Percentiles rank a stretch among this genome's conserved stretches.
Conservation (phyloP, 2,113 vertebrate species). For the Paratilapia polleni region DNA sequence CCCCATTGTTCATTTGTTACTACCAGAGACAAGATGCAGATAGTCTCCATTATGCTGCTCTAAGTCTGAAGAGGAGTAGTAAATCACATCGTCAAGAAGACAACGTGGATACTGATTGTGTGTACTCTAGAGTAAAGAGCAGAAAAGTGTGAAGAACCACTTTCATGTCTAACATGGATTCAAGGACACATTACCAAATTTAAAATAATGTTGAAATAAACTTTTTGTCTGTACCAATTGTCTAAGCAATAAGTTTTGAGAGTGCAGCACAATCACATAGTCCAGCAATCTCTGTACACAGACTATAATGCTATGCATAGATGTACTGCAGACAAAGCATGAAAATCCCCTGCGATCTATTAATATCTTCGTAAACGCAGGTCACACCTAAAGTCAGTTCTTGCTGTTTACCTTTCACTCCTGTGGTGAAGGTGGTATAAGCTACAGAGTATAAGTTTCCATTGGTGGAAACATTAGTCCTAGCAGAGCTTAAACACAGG, state of each 20-base stretch:
- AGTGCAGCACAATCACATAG: not conserved
- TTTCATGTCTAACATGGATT: not conserved
- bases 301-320: not conserved
- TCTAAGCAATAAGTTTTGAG: not conserved
- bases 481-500: slow-evolving; percentile 16
- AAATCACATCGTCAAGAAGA: not conserved
- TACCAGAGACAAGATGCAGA: slow-evolving; percentile 22
- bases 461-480: slow-evolving; percentile 45
- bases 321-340: not conserved
- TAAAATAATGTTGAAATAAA: not conserved
- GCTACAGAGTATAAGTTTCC: slow-evolving; percentile 39
- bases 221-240: not conserved
- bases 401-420: not conserved
- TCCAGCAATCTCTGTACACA: not conserved
- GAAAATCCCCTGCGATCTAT: not conserved
- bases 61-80: slow-evolving; percentile 21
- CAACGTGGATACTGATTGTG: not conserved
- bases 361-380: not conserved
- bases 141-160: not conserved
- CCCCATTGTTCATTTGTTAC: not conserved
- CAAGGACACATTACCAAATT: not conserved
- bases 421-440: slow-evolving; percentile 34
- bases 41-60: slow-evolving; percentile 34
- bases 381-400: not conserved
- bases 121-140: slow-evolving; percentile 36